Evolutionary conservation across 1,140 invertebrate species (phyloP), one percentile per base, ranked within the genome.

Genomic region (Drosophila arizonae): DNA sequence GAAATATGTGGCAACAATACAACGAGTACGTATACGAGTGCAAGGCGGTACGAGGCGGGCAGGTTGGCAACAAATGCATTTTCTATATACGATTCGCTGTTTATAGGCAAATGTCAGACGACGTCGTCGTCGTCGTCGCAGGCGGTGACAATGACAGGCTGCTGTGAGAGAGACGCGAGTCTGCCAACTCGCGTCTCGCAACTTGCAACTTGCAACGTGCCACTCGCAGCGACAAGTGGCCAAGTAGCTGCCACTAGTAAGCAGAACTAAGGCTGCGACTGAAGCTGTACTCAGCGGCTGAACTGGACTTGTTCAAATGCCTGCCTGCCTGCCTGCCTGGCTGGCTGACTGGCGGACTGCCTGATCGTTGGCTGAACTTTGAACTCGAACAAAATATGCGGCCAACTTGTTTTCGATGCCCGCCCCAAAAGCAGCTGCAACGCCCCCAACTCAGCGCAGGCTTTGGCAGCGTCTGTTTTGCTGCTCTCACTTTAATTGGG

Each of bases 1-100:
- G 77, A 90, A 90, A 90, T 89, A 90, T 90, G 88, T 90, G 81
- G 77, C 85, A 88, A 88, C 79, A 88, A 88, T 80, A 73, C 70
- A 15, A 50, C 36, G 36, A 60, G 26, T 55, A 21, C 36, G 45
- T 41, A 30, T 10, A 13, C 43, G 26, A 39, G 58, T 60, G 51
- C 68, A 71, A 71, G 73, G 72, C 46, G 39, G 69, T 17, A 46
- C 41, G 46, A 24, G 21, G 57, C 56, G 17, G 8, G n/a, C 36
- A 66, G 36, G 74, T 33, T 76, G 46, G 74, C 66, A 84, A 77
- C 66, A 84, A 77, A 76, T 76, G 64, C 57, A 68, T 76, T 76
- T 76, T 66, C 69, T 61, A 72, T 72, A 76, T 60, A 36, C 45
- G 66, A 62, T 33, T 15, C 21, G 17, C 63, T 78, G 60, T 81